Percentiles rank a stretch among this genome's conserved stretches.
phyloP scores from a whole-genome alignment of 2,113 vertebrate species.

The Dipodomys merriami region DNA sequence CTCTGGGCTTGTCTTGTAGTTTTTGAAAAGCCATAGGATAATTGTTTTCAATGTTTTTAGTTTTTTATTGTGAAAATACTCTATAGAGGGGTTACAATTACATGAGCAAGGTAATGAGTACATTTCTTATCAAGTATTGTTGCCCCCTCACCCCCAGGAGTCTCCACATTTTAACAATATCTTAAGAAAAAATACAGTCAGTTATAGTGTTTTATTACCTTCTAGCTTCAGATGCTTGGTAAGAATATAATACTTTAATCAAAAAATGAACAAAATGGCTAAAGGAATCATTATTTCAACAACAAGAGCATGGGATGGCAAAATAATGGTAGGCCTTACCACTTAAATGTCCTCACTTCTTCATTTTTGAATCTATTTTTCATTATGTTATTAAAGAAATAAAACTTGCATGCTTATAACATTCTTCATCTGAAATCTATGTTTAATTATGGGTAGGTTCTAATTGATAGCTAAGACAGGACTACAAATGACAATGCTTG shows the following conservation, averaged over 20 bases:
- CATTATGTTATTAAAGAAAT: not conserved
- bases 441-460: not conserved
- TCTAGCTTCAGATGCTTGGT: not conserved
- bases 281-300: not conserved
- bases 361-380: constrained; percentile 28
- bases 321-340: not conserved
- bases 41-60: constrained; percentile 64
- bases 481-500: not conserved
- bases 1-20: constrained; percentile 72
- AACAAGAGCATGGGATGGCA: not conserved
- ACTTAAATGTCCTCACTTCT: not conserved
- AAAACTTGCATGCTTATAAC: not conserved
- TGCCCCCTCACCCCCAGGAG: not conserved
- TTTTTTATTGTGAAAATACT: too few species aligned
- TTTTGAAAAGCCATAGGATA: constrained; percentile 66
- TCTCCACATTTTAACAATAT: constrained; percentile 49
- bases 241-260: constrained; percentile 17
- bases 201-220: constrained; percentile 27
- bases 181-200: constrained; percentile 45
- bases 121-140: too few species aligned
- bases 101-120: too few species aligned
- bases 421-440: constrained; percentile 2
- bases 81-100: too few species aligned
- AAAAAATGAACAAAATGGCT: not conserved
- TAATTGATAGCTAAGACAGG: constrained; percentile 17